Percentiles rank a stretch among this genome's conserved stretches.
Evolutionary conservation across 64 coral and sea anemone species (phyloP).

Genomic region (Platygyra sinensis): DNA sequence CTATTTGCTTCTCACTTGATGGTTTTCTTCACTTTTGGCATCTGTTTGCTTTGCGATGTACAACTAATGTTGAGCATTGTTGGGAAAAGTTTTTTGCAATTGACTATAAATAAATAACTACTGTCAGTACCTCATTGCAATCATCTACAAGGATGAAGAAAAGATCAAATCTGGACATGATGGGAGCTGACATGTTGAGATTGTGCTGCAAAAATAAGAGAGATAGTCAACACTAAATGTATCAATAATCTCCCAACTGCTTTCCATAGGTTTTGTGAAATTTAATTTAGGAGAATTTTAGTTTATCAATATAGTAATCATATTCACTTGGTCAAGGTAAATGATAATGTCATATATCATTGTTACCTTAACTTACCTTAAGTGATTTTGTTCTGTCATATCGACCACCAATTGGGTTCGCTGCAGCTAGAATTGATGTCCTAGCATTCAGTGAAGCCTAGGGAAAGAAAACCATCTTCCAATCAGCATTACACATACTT

Average conservation of each 20-base stretch:
- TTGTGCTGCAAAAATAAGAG: constrained; percentile 86
- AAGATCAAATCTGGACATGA: constrained; percentile 99
- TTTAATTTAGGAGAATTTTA: too few species aligned
- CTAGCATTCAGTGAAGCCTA: constrained; percentile 98
- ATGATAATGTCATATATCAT: neutral
- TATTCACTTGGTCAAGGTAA: neutral
- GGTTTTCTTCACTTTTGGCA: neutral
- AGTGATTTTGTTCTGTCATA: constrained; percentile 99
- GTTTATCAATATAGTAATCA: too few species aligned
- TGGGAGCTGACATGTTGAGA: constrained; percentile 97
- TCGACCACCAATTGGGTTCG: constrained; percentile 95
- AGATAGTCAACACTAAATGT: neutral
- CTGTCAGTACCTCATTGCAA: constrained; percentile 83
- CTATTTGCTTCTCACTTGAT: too few species aligned
- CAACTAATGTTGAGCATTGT: too few species aligned
- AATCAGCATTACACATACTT: too few species aligned
- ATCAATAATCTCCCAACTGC: too few species aligned
- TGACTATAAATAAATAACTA: neutral
- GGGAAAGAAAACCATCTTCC: neutral
- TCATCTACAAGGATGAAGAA: constrained; percentile 99
- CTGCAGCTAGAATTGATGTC: constrained; percentile 96
- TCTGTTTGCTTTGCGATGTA: too few species aligned
- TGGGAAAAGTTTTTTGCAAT: neutral
- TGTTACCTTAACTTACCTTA: constrained; percentile 49
- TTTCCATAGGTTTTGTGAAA: too few species aligned